Percentiles rank a stretch among this genome's conserved stretches.
Evolutionary conservation across 2,797 vertebrate genomes (phyloP).

Genomic region (Hydrocynus forskahlii): DNA sequence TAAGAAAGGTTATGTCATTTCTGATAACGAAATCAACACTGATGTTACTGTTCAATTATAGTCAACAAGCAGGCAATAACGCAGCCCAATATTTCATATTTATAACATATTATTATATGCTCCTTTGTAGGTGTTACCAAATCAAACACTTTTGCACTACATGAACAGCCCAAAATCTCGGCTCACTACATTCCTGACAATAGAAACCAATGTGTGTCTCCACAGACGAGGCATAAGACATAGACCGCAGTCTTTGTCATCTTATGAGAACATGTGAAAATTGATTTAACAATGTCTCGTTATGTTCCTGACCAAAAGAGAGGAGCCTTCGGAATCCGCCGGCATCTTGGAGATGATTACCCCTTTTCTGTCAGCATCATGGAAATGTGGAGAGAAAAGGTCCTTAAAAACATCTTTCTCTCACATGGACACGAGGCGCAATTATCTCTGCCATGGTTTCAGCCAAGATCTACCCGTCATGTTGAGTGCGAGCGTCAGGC

Average conservation of each 20-base stretch:
- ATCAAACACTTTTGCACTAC: not conserved
- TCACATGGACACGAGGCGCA: slow-evolving; percentile 78
- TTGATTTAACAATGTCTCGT: slow-evolving; percentile 79
- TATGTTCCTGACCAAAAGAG: slow-evolving; percentile 74
- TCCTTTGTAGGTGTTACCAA: slow-evolving; percentile 14
- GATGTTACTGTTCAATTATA: not conserved
- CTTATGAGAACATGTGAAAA: slow-evolving; percentile 72
- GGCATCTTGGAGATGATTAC: slow-evolving; percentile 72
- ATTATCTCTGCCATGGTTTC: slow-evolving; percentile 77
- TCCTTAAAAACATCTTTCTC: slow-evolving; percentile 80
- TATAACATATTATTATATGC: not conserved
- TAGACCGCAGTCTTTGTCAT: slow-evolving; percentile 53
- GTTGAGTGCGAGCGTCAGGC: slow-evolving; percentile 76
- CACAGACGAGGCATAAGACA: slow-evolving; percentile 17
- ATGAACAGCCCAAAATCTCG: slow-evolving; percentile 9
- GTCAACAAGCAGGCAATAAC: not conserved
- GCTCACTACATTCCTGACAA: slow-evolving; percentile 50
- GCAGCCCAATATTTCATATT: not conserved
- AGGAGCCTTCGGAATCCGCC: slow-evolving; percentile 75
- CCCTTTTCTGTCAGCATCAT: slow-evolving; percentile 77
- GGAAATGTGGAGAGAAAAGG: slow-evolving; percentile 77
- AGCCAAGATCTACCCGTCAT: slow-evolving; percentile 77
- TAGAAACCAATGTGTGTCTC: slow-evolving; percentile 41
- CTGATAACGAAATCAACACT: not conserved
- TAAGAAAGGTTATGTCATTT: not conserved